These are phyloP conservation scores for Felis chaus DNA, from an alignment of 2,113 vertebrate genomes.

Conservation along the genomic window DNA sequence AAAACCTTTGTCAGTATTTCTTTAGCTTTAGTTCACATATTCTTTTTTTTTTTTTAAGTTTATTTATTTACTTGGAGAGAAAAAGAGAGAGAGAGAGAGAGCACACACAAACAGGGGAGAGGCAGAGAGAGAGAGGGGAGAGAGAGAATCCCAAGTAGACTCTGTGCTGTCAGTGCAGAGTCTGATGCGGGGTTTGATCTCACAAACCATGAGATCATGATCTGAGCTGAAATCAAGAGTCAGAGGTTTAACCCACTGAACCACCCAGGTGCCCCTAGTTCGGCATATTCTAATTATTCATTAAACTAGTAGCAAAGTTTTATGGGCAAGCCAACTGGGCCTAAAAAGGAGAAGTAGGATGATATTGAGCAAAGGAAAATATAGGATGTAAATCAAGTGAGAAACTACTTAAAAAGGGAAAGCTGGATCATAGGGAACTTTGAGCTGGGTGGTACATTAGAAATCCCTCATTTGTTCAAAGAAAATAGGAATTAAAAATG, in stretches of 20 bases:
- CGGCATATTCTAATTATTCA: neutral
- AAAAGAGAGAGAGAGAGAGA: no score
- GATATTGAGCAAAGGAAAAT: constrained; percentile 14
- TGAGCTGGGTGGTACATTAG: neutral
- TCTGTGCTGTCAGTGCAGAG: no score
- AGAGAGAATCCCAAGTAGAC: no score
- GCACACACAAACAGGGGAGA: no score
- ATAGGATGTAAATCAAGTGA: neutral
- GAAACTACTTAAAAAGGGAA: neutral
- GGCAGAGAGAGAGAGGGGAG: no score
- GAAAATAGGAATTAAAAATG: neutral
- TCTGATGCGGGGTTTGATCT: no score
- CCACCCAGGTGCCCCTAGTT: no score
- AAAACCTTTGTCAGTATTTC: neutral
- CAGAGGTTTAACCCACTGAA: no score
- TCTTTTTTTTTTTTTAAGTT: no score
- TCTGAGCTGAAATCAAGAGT: no score
- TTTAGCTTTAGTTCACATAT: neutral
- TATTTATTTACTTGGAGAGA: no score
- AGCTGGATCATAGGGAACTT: neutral
- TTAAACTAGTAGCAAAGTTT: constrained; percentile 21
- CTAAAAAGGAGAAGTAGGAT: constrained; percentile 27
- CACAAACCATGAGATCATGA: no score
- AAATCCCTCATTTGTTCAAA: neutral
- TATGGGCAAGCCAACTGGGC: neutral